phyloP scores from a whole-genome alignment of 1,140 invertebrate genomes.

The Matsumurasca onukii region DNA sequence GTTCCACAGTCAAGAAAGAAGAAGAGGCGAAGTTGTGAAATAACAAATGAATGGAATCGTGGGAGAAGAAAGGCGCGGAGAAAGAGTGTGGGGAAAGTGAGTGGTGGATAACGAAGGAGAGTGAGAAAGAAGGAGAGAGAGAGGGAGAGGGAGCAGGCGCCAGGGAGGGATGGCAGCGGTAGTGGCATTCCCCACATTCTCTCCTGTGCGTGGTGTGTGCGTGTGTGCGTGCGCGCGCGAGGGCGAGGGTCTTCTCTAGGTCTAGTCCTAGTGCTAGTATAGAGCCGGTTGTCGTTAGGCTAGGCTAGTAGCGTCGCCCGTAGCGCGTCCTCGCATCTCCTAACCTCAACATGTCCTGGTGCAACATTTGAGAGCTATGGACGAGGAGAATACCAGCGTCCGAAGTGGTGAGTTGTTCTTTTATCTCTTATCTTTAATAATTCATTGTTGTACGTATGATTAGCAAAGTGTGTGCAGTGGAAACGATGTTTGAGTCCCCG shows the following conservation, averaged over 20 bases:
- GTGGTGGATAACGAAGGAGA: neutral
- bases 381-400: neutral
- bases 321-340: neutral
- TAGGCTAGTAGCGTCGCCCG: neutral
- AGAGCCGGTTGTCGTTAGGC: neutral
- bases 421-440: no score
- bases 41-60: conserved; percentile 24
- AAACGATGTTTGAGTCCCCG: no score
- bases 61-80: conserved; percentile 1
- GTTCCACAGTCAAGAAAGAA: no score
- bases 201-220: neutral
- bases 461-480: no score
- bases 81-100: neutral
- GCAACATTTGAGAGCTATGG: neutral
- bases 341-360: neutral
- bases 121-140: conserved; percentile 1
- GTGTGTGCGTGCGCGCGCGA: neutral
- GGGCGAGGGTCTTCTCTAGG: neutral
- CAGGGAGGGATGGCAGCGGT: no score
- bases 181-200: neutral
- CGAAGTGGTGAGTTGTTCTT: neutral
- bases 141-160: neutral
- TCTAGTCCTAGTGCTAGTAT: neutral
- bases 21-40: no score
- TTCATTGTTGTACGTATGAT: no score